phyloP scores from a whole-genome alignment of 2,113 vertebrate species.

The Scopus umbretta region DNA sequence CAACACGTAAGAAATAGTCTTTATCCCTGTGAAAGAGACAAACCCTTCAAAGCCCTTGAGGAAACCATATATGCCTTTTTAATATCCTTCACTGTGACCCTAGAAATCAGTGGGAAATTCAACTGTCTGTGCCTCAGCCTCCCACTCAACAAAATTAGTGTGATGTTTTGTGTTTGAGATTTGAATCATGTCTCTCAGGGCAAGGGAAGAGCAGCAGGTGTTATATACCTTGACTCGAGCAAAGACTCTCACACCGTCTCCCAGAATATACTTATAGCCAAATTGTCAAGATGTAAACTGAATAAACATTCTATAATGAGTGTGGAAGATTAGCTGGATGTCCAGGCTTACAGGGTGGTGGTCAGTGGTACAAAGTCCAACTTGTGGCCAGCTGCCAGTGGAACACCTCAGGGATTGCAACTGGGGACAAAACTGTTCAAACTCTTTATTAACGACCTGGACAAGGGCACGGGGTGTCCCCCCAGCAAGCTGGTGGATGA shows the following conservation, averaged over 20 bases:
- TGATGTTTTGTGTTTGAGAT: background rate
- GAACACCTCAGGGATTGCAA: accelerated
- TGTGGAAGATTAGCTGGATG: background rate
- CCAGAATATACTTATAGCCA: background rate
- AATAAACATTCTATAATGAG: background rate
- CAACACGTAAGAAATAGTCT: background rate
- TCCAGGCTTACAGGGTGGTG: background rate
- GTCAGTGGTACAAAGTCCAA: background rate
- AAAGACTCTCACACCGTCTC: background rate
- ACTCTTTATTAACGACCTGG: background rate
- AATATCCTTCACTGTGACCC: background rate
- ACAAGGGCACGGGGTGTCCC: accelerated
- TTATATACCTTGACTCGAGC: background rate
- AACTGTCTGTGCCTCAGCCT: background rate
- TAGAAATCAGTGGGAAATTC: background rate
- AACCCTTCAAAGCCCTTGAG: background rate
- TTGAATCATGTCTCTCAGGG: background rate
- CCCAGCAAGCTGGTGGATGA: background rate
- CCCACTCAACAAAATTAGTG: background rate
- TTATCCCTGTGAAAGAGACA: background rate
- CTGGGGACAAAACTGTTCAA: background rate
- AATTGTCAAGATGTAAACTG: background rate
- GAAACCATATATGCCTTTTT: background rate
- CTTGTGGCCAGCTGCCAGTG: background rate
- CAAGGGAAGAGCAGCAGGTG: accelerated